phyloP scores from a whole-genome alignment of 30 jellyfish, hydroid and myxozoan genomes.

The Cassiopea andromeda region DNA sequence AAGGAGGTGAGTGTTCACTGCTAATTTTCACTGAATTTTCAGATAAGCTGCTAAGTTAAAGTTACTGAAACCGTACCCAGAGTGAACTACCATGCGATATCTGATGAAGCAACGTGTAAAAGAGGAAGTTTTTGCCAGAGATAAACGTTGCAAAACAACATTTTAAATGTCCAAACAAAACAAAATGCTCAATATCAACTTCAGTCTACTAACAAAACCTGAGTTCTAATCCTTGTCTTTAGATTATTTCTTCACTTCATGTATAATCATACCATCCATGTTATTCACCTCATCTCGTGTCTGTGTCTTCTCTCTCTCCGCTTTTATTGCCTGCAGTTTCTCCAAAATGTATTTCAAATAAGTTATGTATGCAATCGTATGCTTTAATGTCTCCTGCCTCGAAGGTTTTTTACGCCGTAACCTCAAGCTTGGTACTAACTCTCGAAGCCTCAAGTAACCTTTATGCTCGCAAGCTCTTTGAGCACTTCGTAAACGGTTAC shows the following conservation, averaged over 20 bases:
- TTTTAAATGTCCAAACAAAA: too few relatives aligned
- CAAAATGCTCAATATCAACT: too few relatives aligned
- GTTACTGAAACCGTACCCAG: too few relatives aligned
- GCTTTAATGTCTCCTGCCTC: conserved; percentile 56
- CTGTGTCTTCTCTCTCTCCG: neutral
- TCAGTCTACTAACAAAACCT: too few relatives aligned
- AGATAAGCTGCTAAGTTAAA: neutral
- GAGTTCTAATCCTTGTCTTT: neutral
- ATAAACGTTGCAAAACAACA: too few relatives aligned
- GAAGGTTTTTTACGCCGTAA: conserved; percentile 9
- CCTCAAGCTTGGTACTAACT: conserved; percentile 45
- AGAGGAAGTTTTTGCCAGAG: too few relatives aligned
- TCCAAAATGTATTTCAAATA: conserved; percentile 35
- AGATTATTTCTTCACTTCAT: neutral
- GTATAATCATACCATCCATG: neutral
- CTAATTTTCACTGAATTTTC: neutral
- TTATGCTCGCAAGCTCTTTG: conserved; percentile 73
- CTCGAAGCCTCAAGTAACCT: conserved; percentile 50
- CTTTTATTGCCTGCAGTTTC: conserved; percentile 39
- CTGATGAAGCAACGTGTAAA: too few relatives aligned
- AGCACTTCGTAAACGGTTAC: conserved; percentile 46
- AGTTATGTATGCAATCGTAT: conserved; percentile 53
- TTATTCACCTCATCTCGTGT: neutral
- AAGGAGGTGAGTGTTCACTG: neutral
- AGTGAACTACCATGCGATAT: too few relatives aligned